Conservation (phyloP, 2,797 vertebrate species). For the Sternarchorhynchus goeldii region DNA sequence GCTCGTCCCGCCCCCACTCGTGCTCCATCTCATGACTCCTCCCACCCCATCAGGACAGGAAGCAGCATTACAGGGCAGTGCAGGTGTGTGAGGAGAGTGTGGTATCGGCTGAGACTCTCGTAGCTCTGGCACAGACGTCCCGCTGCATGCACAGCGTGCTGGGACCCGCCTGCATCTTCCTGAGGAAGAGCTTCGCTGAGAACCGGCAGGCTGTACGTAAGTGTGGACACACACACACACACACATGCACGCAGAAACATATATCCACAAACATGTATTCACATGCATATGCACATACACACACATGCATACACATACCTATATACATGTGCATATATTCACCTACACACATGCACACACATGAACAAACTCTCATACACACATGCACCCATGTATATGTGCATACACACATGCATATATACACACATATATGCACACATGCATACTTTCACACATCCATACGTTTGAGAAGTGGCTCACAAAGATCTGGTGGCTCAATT, state of each 20-base stretch:
- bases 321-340: too few species aligned
- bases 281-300: neutral
- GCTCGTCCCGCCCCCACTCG: neutral
- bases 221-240: conserved; percentile 72
- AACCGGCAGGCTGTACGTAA: conserved; percentile 99
- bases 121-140: conserved; percentile 93
- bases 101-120: conserved; percentile 79
- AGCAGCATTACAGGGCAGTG: conserved; percentile 90
- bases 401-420: conserved; percentile 6
- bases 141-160: conserved; percentile 95
- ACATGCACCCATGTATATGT: neutral
- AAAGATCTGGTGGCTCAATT: too few species aligned
- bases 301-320: too few species aligned
- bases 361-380: neutral
- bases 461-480: too few species aligned
- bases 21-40: conserved; percentile 34
- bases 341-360: neutral
- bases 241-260: conserved; percentile 9
- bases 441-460: neutral
- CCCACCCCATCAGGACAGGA: conserved; percentile 81
- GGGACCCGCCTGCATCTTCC: conserved; percentile 98
- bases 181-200: conserved; percentile 98
- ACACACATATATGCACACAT: conserved; percentile 28
- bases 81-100: conserved; percentile 88
- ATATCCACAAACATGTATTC: neutral